phyloP scores from a whole-genome alignment of 2,797 vertebrate species.

The Phaenicophaeus curvirostris region DNA sequence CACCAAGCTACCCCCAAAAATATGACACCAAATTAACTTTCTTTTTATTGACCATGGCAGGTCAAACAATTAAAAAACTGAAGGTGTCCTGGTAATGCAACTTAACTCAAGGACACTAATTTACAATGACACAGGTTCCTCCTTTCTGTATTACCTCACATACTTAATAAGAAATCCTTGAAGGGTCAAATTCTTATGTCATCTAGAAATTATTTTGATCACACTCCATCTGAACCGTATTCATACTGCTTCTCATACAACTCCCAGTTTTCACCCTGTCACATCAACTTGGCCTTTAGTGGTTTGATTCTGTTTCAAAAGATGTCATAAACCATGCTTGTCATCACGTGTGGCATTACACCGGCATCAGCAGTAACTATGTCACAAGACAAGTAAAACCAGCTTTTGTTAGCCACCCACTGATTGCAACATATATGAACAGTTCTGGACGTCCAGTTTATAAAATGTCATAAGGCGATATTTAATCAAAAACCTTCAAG shows the following conservation, averaged over 20 bases:
- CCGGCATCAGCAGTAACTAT: slow-evolving; percentile 41
- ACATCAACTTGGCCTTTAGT: slow-evolving; percentile 37
- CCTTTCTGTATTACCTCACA: slow-evolving; percentile 23
- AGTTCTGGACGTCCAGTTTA: background rate
- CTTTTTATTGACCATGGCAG: slow-evolving; percentile 66
- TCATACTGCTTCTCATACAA: slow-evolving; percentile 29
- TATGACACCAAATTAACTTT: slow-evolving; percentile 73
- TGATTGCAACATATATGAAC: background rate
- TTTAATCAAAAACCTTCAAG: background rate
- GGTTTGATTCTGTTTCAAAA: slow-evolving; percentile 64
- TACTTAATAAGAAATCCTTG: slow-evolving; percentile 27
- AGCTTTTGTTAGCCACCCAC: slow-evolving; percentile 49
- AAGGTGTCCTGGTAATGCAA: slow-evolving; percentile 59
- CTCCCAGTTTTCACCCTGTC: slow-evolving; percentile 58
- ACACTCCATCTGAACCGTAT: slow-evolving; percentile 3
- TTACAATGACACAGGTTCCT: slow-evolving; percentile 59
- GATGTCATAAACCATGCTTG: slow-evolving; percentile 63
- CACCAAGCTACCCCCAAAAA: slow-evolving; percentile 54
- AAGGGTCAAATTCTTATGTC: slow-evolving; percentile 62
- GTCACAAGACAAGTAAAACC: slow-evolving; percentile 59
- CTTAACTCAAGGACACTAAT: slow-evolving; percentile 59
- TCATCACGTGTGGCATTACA: slow-evolving; percentile 72
- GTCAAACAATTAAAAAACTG: slow-evolving; percentile 59
- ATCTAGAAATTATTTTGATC: slow-evolving; percentile 44
- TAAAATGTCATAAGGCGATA: background rate